A percentile compares a stretch with the other conserved stretches of the same genome.
Evolutionary conservation across 2,797 vertebrate species (phyloP).

Genomic region (Gephyroberyx darwinii): DNA sequence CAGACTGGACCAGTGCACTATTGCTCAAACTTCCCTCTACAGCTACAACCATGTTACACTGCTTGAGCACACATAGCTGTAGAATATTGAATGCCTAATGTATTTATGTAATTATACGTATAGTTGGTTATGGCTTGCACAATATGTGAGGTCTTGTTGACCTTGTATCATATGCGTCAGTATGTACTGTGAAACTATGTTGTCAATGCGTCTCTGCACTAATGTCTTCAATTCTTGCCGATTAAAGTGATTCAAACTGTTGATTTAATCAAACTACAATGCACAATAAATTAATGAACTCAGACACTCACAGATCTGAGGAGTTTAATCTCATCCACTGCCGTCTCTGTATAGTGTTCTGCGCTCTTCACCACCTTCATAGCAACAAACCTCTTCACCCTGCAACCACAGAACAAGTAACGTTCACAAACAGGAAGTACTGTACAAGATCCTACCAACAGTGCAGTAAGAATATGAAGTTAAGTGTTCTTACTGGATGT

Average conservation of each 20-base stretch:
- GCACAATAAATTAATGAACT: background rate
- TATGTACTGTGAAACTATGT: background rate
- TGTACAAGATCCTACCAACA: conserved; percentile 5
- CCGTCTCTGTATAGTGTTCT: conserved; percentile 98
- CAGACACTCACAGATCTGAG: conserved; percentile 90
- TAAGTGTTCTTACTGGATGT: conserved; percentile 89
- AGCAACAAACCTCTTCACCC: conserved; percentile 95
- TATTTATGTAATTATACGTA: background rate
- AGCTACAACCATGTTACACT: background rate
- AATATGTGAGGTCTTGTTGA: background rate
- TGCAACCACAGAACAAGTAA: conserved; percentile 70
- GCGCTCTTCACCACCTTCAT: conserved; percentile 99
- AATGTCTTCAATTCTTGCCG: background rate
- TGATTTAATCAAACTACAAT: background rate
- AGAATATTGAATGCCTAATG: background rate
- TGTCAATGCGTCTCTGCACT: background rate
- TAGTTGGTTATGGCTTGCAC: background rate
- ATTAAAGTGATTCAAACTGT: background rate
- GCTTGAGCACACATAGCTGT: background rate
- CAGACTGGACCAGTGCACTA: background rate
- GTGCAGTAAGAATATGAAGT: conserved; percentile 1
- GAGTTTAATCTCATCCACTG: conserved; percentile 96
- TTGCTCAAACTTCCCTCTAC: background rate
- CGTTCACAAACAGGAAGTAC: conserved; percentile 46
- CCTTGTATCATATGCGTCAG: background rate